A percentile compares a stretch with the other conserved stretches of the same genome.
These are phyloP conservation scores for Leucoma salicis DNA, from an alignment of 2,888 invertebrate genomes.

Conservation along the genomic window DNA sequence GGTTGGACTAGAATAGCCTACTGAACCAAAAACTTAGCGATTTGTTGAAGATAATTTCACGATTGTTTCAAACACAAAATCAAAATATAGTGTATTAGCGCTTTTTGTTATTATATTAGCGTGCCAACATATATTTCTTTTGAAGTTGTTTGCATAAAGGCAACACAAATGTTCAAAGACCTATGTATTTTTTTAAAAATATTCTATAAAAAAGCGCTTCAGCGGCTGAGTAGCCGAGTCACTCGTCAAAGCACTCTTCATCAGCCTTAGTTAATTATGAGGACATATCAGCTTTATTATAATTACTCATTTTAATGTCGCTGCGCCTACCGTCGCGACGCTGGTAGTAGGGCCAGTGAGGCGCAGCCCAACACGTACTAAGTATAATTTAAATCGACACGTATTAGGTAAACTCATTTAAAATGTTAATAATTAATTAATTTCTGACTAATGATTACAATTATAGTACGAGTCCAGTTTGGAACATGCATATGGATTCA, in stretches of 20 bases:
- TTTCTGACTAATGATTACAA: conserved; percentile 26
- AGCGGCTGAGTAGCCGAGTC: conserved; percentile 43
- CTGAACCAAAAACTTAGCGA: no score
- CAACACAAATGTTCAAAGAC: no score
- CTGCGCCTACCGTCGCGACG: conserved; percentile 61
- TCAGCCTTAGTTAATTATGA: conserved; percentile 79
- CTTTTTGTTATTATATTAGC: no score
- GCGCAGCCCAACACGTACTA: conserved; percentile 26
- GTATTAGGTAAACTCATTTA: conserved; percentile 5
- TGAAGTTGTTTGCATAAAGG: no score
- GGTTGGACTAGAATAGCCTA: no score
- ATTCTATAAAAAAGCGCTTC: conserved; percentile 41
- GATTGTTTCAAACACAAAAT: no score
- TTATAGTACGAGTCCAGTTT: conserved; percentile 31
- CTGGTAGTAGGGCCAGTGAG: conserved; percentile 38
- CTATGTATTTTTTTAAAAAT: no score
- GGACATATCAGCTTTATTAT: conserved; percentile 80
- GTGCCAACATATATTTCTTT: no score
- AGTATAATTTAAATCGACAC: conserved; percentile 25
- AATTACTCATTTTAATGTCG: conserved; percentile 80
- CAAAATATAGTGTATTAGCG: no score
- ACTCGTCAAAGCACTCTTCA: conserved; percentile 76
- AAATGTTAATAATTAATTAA: conserved; percentile 17
- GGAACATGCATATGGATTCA: conserved; percentile 21
- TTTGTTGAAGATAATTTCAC: no score